phyloP scores from a whole-genome alignment of 2,797 vertebrate species.

The Odontamblyopus lacepedii region DNA sequence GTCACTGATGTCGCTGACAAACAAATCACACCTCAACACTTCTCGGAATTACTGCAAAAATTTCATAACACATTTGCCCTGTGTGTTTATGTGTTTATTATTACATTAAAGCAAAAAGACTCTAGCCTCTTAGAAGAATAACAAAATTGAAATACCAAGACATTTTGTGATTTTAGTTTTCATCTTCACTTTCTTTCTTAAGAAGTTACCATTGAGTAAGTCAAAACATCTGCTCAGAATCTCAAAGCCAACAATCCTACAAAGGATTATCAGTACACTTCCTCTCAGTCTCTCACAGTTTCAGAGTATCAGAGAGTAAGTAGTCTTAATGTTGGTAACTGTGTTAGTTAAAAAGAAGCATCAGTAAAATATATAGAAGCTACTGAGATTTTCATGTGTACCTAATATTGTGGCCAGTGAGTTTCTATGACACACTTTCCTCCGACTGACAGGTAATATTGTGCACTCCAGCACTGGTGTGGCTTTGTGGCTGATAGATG shows the following conservation, averaged over 20 bases:
- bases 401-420: constrained; percentile 3
- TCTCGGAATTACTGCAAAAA: not conserved
- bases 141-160: not conserved
- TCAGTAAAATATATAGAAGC: no score
- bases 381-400: not conserved
- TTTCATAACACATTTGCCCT: not conserved
- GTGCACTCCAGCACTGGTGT: constrained; percentile 36
- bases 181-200: not conserved
- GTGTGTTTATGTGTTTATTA: not conserved
- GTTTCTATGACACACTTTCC: constrained; percentile 53
- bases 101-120: not conserved
- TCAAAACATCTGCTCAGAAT: constrained; percentile 50
- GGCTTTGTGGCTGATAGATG: constrained; percentile 37
- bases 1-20: not conserved
- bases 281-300: not conserved
- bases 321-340: not conserved
- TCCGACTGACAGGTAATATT: constrained; percentile 49
- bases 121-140: not conserved
- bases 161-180: not conserved
- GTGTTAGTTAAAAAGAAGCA: not conserved
- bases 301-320: not conserved
- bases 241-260: constrained; percentile 46
- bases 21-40: not conserved
- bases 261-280: constrained; percentile 6
- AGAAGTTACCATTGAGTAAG: constrained; percentile 6